Percentiles rank a stretch among this genome's conserved stretches.
Evolutionary conservation across 2,797 vertebrate species (phyloP).

Genomic region (Sciaenops ocellatus): DNA sequence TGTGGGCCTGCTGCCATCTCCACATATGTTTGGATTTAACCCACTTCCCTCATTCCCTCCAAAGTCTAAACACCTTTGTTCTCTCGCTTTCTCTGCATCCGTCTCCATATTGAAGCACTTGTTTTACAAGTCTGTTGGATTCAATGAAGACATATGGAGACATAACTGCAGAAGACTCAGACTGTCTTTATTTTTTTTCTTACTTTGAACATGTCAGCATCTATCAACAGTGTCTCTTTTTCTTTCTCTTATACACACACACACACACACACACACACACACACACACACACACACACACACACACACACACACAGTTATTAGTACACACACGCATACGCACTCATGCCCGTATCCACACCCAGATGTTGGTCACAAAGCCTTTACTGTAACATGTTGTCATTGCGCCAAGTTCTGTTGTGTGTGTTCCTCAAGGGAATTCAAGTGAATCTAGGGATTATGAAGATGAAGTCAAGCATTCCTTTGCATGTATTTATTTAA

Average conservation of each 20-base stretch:
- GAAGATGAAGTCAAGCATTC: background rate
- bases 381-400: no score
- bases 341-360: background rate
- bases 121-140: background rate
- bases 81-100: background rate
- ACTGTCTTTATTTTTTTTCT: background rate
- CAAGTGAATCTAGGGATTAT: background rate
- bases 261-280: no score
- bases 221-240: background rate
- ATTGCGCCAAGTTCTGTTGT: background rate
- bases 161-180: background rate
- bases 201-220: background rate
- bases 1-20: background rate
- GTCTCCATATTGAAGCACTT: background rate
- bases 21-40: conserved; percentile 24
- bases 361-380: background rate
- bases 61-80: background rate
- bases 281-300: no score
- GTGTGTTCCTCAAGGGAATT: background rate
- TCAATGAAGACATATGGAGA: background rate
- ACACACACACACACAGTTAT: background rate
- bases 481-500: background rate
- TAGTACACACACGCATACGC: no score
- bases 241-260: background rate
- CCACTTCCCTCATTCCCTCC: conserved; percentile 17